Conservation (phyloP, 1,140 invertebrate species). For the Elymnias hypermnestra region DNA sequence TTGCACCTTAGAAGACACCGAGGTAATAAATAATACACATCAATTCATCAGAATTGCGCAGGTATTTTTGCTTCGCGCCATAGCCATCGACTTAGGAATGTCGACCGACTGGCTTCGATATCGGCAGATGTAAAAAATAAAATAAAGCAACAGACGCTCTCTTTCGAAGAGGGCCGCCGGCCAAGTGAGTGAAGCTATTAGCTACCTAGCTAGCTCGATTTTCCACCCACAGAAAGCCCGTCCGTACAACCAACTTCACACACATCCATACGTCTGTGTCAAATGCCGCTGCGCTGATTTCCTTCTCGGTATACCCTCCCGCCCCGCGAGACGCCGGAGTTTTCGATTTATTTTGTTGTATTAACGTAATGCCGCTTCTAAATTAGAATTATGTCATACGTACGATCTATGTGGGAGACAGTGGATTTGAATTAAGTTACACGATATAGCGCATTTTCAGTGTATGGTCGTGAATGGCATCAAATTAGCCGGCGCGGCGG, state of each 20-base stretch:
- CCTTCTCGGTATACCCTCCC: slow-evolving; percentile 50
- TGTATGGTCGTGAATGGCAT: slow-evolving; percentile 62
- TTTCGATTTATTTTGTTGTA: slow-evolving; percentile 23
- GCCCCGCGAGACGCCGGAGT: slow-evolving; percentile 46
- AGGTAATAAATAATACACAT: slow-evolving; percentile 54
- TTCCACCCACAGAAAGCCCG: slow-evolving; percentile 44
- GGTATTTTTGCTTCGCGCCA: slow-evolving; percentile 66
- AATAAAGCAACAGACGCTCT: slow-evolving; percentile 36
- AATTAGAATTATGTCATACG: slow-evolving; percentile 10
- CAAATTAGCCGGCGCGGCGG: slow-evolving; percentile 51
- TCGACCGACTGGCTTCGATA: slow-evolving; percentile 56
- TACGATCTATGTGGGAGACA: slow-evolving; percentile 15
- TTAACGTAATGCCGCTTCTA: slow-evolving; percentile 9
- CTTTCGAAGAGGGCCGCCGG: slow-evolving; percentile 25
- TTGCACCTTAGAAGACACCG: too few species aligned
- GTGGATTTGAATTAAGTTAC: slow-evolving; percentile 21
- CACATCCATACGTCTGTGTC: slow-evolving; percentile 31
- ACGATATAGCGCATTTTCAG: slow-evolving; percentile 54
- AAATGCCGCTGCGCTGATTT: slow-evolving; percentile 61
- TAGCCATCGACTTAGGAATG: slow-evolving; percentile 59
- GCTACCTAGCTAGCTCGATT: slow-evolving; percentile 42
- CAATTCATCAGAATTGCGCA: slow-evolving; percentile 60
- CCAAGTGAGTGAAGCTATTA: slow-evolving; percentile 37
- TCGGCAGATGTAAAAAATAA: slow-evolving; percentile 38
- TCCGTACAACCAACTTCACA: slow-evolving; percentile 29